Conservation (phyloP, 2,888 invertebrate genomes). For the Drosophila percnosoma region DNA sequence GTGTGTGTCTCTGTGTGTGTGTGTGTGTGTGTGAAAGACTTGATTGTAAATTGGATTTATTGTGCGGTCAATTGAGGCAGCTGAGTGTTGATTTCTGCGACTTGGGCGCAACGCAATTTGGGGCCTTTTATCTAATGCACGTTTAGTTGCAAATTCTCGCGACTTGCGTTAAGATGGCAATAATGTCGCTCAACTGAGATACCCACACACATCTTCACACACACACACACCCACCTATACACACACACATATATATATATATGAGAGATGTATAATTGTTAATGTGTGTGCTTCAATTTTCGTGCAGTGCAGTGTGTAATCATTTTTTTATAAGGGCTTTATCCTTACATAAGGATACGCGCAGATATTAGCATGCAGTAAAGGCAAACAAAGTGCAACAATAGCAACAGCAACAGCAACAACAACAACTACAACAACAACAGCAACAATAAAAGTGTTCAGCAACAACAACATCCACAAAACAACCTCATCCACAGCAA, state of each 20-base stretch:
- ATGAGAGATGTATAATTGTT: conserved; percentile 1
- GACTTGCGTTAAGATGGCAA: conserved; percentile 38
- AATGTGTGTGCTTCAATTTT: conserved; percentile 25
- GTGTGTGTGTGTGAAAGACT: conserved; percentile 17
- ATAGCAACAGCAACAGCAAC: conserved; percentile 36
- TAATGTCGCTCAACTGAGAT: conserved; percentile 14
- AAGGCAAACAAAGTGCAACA: conserved; percentile 52
- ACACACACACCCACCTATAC: background rate
- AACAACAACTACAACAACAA: conserved; percentile 41
- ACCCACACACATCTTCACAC: background rate
- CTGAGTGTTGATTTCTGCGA: conserved; percentile 25
- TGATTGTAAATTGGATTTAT: conserved; percentile 67
- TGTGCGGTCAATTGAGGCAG: conserved; percentile 68
- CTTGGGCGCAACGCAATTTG: conserved; percentile 25
- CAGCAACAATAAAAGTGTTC: conserved; percentile 57
- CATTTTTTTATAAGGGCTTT: conserved; percentile 55
- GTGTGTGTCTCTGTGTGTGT: background rate
- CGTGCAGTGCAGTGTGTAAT: conserved; percentile 51
- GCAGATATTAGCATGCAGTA: conserved; percentile 44
- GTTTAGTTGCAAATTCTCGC: conserved; percentile 63
- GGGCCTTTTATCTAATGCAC: conserved; percentile 31
- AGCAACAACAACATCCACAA: conserved; percentile 40
- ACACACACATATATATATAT: background rate
- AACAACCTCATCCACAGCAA: conserved; percentile 22
- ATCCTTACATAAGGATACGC: conserved; percentile 49